A percentile compares a stretch with the other conserved stretches of the same genome.
Conservation (phyloP, 2,113 vertebrate genomes). For the Condylura cristata region DNA sequence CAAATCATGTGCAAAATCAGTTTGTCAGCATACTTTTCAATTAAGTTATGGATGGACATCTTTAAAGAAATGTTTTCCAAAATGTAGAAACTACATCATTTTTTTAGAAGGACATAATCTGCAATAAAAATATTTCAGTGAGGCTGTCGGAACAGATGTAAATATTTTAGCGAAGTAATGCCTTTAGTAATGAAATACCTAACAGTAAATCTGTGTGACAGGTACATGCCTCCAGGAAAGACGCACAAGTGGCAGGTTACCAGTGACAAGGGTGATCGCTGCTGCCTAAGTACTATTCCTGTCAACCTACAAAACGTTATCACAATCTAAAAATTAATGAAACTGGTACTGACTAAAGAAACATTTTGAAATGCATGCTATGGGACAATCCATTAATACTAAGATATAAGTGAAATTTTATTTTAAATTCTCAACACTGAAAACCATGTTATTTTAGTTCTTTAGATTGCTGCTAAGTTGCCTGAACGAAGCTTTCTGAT, state of each 20-base stretch:
- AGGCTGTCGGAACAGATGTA: not conserved
- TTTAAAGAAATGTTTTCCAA: conserved; percentile 4
- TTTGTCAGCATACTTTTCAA: not conserved
- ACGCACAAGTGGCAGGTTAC: rapidly evolving
- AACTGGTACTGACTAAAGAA: not conserved
- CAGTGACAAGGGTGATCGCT: not conserved
- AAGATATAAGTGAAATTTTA: not conserved
- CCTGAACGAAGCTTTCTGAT: conserved; percentile 1
- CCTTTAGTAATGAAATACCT: not conserved
- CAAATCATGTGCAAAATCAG: not conserved
- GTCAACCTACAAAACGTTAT: not conserved
- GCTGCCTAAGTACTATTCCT: not conserved
- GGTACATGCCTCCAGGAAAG: not conserved
- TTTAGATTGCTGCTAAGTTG: conserved; percentile 4
- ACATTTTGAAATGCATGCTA: not conserved
- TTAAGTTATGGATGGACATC: not conserved
- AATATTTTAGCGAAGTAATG: not conserved
- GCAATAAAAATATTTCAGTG: not conserved
- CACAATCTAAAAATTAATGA: not conserved
- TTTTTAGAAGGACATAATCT: conserved; percentile 9
- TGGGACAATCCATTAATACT: not conserved
- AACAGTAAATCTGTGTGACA: not conserved
- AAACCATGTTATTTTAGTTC: conserved; percentile 28
- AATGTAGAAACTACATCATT: not conserved
- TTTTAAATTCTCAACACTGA: conserved; percentile 32